Evolutionary conservation across 1,140 invertebrate genomes (phyloP).

Genomic region (Dendroctonus ponderosae): DNA sequence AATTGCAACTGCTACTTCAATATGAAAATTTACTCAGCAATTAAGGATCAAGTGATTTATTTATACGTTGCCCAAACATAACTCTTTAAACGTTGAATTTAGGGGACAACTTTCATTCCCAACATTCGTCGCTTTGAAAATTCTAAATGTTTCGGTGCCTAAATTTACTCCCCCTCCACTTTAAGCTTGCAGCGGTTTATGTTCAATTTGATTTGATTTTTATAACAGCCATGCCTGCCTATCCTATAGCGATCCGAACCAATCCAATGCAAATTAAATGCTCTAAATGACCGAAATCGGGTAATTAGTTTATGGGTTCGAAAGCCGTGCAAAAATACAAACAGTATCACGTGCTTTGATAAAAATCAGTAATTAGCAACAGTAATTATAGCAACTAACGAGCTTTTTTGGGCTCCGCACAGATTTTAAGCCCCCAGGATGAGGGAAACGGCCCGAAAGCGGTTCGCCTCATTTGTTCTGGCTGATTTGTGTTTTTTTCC

Average conservation of each 20-base stretch:
- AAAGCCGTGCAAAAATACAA: constrained; percentile 41
- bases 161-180: too few species aligned
- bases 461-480: constrained; percentile 42
- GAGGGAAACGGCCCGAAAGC: constrained; percentile 33
- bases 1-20: too few species aligned
- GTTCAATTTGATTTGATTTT: too few species aligned
- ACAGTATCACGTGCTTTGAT: constrained; percentile 48
- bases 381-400: constrained; percentile 51
- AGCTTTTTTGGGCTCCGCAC: constrained; percentile 43
- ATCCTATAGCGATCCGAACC: not conserved
- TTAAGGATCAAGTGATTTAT: too few species aligned
- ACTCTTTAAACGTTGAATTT: too few species aligned
- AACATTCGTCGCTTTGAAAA: too few species aligned
- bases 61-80: too few species aligned
- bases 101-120: too few species aligned
- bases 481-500: constrained; percentile 42
- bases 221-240: too few species aligned
- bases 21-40: too few species aligned
- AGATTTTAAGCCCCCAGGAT: constrained; percentile 39
- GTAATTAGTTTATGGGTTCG: constrained; percentile 12
- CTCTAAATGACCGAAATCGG: not conserved
- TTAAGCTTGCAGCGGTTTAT: too few species aligned
- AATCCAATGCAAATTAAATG: constrained; percentile 1
- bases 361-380: constrained; percentile 52
- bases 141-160: too few species aligned